These are phyloP conservation scores for Distichodus sexfasciatus DNA, from an alignment of 2,797 vertebrate genomes.

Conservation along the genomic window DNA sequence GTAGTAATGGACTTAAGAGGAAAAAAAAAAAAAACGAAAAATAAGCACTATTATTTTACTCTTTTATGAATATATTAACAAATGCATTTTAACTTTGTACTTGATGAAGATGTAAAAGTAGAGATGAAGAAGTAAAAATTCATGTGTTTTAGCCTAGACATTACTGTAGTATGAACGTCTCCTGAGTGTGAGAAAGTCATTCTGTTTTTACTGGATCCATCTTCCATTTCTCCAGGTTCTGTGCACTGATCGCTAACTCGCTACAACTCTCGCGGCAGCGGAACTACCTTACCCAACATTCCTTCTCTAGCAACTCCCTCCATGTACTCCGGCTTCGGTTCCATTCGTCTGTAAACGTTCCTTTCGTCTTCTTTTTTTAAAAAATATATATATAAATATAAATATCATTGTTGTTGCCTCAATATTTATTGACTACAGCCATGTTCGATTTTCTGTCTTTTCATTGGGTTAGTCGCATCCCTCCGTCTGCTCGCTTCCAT, in stretches of 20 bases:
- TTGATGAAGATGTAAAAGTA: slow-evolving; percentile 82
- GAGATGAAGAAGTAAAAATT: slow-evolving; percentile 82
- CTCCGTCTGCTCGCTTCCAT: no score
- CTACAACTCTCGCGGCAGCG: slow-evolving; percentile 52
- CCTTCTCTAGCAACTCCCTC: slow-evolving; percentile 62
- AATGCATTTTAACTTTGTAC: slow-evolving; percentile 99
- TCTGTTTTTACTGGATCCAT: slow-evolving; percentile 70
- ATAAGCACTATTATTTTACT: slow-evolving; percentile 99
- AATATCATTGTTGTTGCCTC: slow-evolving; percentile 66
- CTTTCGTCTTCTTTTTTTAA: slow-evolving; percentile 38
- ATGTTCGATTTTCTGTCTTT: slow-evolving; percentile 67
- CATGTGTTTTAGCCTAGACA: slow-evolving; percentile 90
- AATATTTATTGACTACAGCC: slow-evolving; percentile 86
- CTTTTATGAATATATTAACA: slow-evolving; percentile 95
- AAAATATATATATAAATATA: slow-evolving; percentile 12
- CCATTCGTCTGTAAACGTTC: slow-evolving; percentile 64
- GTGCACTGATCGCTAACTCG: slow-evolving; percentile 66
- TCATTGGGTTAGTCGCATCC: slow-evolving; percentile 26
- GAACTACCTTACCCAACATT: slow-evolving; percentile 69
- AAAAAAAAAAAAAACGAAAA: slow-evolving; percentile 78
- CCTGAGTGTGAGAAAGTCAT: slow-evolving; percentile 79
- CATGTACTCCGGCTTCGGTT: slow-evolving; percentile 61
- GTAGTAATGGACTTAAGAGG: no score
- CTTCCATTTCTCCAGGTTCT: slow-evolving; percentile 64
- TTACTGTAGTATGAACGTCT: slow-evolving; percentile 85